Conservation (phyloP, 2,797 vertebrate species). For the Numenius phaeopus region DNA sequence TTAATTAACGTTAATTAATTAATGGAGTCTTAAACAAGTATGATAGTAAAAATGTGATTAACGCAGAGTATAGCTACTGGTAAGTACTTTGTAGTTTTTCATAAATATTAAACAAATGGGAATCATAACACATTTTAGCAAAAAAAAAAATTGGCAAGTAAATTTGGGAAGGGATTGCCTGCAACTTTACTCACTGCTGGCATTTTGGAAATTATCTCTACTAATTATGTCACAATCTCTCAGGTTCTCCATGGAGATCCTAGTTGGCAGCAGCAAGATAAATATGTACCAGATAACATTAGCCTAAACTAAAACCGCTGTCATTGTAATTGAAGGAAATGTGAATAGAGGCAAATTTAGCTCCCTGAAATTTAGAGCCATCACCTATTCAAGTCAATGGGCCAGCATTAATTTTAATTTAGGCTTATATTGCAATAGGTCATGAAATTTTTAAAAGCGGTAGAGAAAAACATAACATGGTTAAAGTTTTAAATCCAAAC, state of each 20-base stretch:
- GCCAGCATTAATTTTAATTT: conserved; percentile 44
- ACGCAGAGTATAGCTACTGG: background rate
- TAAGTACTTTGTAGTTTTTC: background rate
- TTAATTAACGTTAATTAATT: background rate
- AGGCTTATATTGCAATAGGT: background rate
- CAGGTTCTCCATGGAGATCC: conserved; percentile 29
- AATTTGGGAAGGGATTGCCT: background rate
- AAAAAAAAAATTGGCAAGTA: background rate
- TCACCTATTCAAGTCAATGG: conserved; percentile 20
- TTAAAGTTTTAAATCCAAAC: background rate
- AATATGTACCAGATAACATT: conserved; percentile 39
- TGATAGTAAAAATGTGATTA: background rate
- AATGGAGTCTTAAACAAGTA: background rate
- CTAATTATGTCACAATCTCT: conserved; percentile 22
- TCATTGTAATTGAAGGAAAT: conserved; percentile 47
- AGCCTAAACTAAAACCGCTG: conserved; percentile 35
- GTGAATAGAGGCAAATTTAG: conserved; percentile 19
- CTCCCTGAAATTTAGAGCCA: conserved; percentile 31
- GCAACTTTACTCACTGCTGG: background rate
- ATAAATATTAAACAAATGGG: background rate
- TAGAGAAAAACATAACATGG: background rate
- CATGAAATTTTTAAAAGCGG: background rate
- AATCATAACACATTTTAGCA: background rate
- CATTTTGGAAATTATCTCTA: conserved; percentile 25
- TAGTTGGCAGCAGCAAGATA: conserved; percentile 41